Evolutionary conservation across 2,797 vertebrate genomes (phyloP).

Genomic region (Cetoscarus ocellatus): DNA sequence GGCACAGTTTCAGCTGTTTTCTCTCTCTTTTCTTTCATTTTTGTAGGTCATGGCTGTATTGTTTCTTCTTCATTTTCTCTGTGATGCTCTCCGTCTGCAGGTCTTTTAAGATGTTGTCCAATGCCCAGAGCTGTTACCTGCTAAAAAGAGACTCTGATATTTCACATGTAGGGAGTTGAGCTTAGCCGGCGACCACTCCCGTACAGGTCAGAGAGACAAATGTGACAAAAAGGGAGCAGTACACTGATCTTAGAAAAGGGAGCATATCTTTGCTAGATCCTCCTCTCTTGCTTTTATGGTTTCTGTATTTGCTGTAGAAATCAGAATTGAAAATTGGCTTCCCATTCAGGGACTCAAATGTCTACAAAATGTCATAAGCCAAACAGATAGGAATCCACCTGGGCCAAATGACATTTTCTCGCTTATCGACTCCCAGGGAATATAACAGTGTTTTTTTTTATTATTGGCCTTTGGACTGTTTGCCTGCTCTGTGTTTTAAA

Average conservation of each 20-base stretch:
- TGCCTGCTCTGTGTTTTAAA: neutral
- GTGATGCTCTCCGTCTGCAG: neutral
- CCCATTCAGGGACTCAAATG: conserved; percentile 15
- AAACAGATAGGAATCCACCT: conserved; percentile 41
- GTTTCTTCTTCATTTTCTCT: neutral
- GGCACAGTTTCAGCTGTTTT: conserved; percentile 5
- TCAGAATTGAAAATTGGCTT: conserved; percentile 35
- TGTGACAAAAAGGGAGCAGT: neutral
- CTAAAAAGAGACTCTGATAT: conserved; percentile 34
- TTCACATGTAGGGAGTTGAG: conserved; percentile 32
- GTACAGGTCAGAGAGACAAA: neutral
- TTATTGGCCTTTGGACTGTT: neutral
- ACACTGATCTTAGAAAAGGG: conserved; percentile 14
- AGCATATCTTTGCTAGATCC: neutral
- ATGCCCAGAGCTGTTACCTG: conserved; percentile 16
- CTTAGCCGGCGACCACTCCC: neutral
- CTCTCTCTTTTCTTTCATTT: neutral
- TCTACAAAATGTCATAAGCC: conserved; percentile 42
- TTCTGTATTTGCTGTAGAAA: conserved; percentile 35
- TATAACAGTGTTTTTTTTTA: neutral
- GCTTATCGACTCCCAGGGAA: conserved; percentile 26
- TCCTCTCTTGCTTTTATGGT: conserved; percentile 6
- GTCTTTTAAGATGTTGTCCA: conserved; percentile 23
- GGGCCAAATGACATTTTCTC: conserved; percentile 56
- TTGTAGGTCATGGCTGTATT: conserved; percentile 1